These are phyloP conservation scores for Himalopsyche japonica DNA, from an alignment of 2,888 invertebrate species.

Conservation along the genomic window DNA sequence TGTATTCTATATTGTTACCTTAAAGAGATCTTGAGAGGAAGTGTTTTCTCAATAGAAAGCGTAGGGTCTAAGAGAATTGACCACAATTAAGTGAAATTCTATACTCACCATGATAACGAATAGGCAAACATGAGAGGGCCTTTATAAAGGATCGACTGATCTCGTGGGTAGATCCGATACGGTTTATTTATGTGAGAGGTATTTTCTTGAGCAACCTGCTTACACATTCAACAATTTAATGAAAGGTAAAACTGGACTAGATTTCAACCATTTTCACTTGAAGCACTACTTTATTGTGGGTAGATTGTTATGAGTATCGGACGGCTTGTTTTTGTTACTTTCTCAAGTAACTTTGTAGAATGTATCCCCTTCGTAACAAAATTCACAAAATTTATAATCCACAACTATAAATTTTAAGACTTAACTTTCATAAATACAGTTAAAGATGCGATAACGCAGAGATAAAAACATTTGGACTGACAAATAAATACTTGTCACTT, in stretches of 20 bases:
- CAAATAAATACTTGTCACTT: too few relatives aligned
- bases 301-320: background rate
- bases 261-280: background rate
- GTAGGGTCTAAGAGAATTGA: background rate
- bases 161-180: background rate
- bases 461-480: too few relatives aligned
- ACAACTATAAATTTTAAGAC: too few relatives aligned
- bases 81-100: background rate
- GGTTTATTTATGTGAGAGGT: background rate
- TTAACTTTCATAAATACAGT: too few relatives aligned
- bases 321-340: background rate
- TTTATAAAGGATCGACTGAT: background rate
- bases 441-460: too few relatives aligned
- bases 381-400: too few relatives aligned
- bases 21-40: background rate
- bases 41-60: background rate
- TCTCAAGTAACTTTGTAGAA: background rate
- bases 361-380: too few relatives aligned
- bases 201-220: background rate
- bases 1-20: too few relatives aligned
- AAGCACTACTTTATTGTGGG: background rate
- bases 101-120: background rate
- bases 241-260: background rate
- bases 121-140: background rate
- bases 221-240: background rate